Evolutionary conservation across 1,140 invertebrate species (phyloP).

Genomic region (Gonatopus flavifemur): DNA sequence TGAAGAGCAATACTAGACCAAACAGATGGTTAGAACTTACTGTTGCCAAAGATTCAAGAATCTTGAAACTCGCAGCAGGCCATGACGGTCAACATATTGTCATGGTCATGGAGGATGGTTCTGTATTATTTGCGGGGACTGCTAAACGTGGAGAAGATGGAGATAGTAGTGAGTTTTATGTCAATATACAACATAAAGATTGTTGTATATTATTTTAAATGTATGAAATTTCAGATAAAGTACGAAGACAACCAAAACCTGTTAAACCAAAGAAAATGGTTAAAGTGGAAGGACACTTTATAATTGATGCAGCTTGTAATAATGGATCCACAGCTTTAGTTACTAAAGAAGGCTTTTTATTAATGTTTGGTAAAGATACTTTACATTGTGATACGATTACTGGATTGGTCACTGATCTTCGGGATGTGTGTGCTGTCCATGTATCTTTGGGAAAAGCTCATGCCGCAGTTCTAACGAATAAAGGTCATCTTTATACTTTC

Average conservation of each 20-base stretch:
- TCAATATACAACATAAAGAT: not conserved
- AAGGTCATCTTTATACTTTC: constrained; percentile 92
- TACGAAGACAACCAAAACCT: constrained; percentile 83
- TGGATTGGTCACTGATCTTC: constrained; percentile 72
- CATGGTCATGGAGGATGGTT: constrained; percentile 86
- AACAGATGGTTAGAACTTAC: constrained; percentile 77
- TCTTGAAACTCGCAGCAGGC: constrained; percentile 81
- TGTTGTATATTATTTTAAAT: constrained; percentile 1
- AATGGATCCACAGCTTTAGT: constrained; percentile 93
- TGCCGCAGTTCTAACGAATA: constrained; percentile 81
- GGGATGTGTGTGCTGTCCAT: constrained; percentile 78
- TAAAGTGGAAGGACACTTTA: constrained; percentile 83
- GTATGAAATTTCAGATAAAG: constrained; percentile 69
- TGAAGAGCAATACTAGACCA: constrained; percentile 65
- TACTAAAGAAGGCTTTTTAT: constrained; percentile 82
- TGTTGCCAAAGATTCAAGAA: constrained; percentile 74
- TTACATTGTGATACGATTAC: constrained; percentile 79
- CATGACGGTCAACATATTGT: constrained; percentile 92
- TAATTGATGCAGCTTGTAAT: constrained; percentile 86
- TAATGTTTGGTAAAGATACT: constrained; percentile 96
- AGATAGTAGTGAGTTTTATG: constrained; percentile 62
- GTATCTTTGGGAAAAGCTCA: constrained; percentile 95
- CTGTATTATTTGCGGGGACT: constrained; percentile 84
- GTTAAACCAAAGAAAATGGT: constrained; percentile 91
- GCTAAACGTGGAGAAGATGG: constrained; percentile 93